Base-by-base conservation (phyloP, 2,888 invertebrate genomes). In the Coelinius sp. region DNA sequence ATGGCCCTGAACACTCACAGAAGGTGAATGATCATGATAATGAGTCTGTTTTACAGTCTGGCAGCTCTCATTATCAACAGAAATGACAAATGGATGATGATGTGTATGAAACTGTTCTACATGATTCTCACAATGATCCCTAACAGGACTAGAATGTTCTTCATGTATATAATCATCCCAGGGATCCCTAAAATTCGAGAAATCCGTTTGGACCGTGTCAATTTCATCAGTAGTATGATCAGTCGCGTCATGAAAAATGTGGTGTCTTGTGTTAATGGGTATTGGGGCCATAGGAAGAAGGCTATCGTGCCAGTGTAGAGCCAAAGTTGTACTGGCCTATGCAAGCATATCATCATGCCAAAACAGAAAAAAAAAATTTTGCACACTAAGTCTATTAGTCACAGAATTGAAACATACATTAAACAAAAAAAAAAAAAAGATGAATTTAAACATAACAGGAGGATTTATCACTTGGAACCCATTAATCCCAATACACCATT, bases 111-210 rank as follows among this genome's bases (percentile, higher is more conserved):
- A 22, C 22, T 20, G 35, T 22, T 63, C 41, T 6, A 22, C 20
- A 38, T 62, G 10, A 12, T 2, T 14, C 20, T 17, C 17, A 8
- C 1, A 49, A 49, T 49, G 46, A 20, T 49, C 17, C 8, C 4
- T 8, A 49, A 20, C 1, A 1, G 0, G 20, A 20, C 17, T 14
- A 6, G 5, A 49, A 8, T 49, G 8, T 49, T 49, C 7, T 5
- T n/a, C 46, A 8, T 7, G 8, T 2, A 2, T 89, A 86, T 93
- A 93, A 82, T 91, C 89, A 80, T 93, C 91, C 95, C 95, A 95
- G 69, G 94, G 95, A 90, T 95, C 94, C 88, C 88, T 88, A 80
- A 90, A 89, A 77, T 88, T 88, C 76, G 84, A 83, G 79, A 86
- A 86, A 78, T 87, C 83, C 27, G 81, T 78, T 52, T 65, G 64